Percentiles rank a stretch among this genome's conserved stretches.
These are phyloP conservation scores for Scopus umbretta DNA, from an alignment of 2,113 vertebrate genomes.

Conservation along the genomic window DNA sequence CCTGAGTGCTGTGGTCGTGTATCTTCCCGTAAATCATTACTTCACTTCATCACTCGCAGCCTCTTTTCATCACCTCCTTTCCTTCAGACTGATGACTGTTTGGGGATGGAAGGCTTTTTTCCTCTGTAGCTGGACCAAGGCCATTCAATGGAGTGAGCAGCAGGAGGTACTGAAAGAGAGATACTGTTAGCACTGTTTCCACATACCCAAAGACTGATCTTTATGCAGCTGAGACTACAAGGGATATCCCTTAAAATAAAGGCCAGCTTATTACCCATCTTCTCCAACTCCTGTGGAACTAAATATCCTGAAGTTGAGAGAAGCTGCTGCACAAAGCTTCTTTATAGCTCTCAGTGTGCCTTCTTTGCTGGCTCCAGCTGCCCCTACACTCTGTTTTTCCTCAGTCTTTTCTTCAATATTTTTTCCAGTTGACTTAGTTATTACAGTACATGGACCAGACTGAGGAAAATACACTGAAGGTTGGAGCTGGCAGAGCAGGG, in stretches of 20 bases:
- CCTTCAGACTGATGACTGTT: slow-evolving; percentile 19
- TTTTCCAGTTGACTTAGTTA: slow-evolving; percentile 71
- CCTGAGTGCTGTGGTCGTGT: neutral
- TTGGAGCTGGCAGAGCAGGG: slow-evolving; percentile 32
- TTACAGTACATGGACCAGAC: slow-evolving; percentile 54
- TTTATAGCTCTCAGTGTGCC: slow-evolving; percentile 63
- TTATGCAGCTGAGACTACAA: slow-evolving; percentile 62
- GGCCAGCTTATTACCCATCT: slow-evolving; percentile 66
- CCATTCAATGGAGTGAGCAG: neutral
- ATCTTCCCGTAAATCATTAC: slow-evolving; percentile 35
- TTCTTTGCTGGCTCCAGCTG: slow-evolving; percentile 70
- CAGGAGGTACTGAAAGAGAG: slow-evolving; percentile 27
- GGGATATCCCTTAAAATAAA: slow-evolving; percentile 65
- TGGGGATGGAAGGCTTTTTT: slow-evolving; percentile 41
- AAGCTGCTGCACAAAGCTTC: slow-evolving; percentile 66
- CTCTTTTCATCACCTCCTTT: slow-evolving; percentile 51
- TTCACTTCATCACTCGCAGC: slow-evolving; percentile 31
- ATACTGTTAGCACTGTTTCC: slow-evolving; percentile 35
- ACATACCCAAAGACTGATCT: slow-evolving; percentile 37
- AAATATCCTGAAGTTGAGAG: slow-evolving; percentile 51
- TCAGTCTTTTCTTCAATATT: slow-evolving; percentile 65
- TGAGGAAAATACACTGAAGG: slow-evolving; percentile 52
- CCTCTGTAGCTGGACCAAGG: slow-evolving; percentile 13
- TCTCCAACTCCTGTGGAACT: slow-evolving; percentile 56
- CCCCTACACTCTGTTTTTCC: slow-evolving; percentile 59